Percentiles rank a stretch among this genome's conserved stretches.
phyloP scores from a whole-genome alignment of 2,797 vertebrate genomes.

The Columba guinea region DNA sequence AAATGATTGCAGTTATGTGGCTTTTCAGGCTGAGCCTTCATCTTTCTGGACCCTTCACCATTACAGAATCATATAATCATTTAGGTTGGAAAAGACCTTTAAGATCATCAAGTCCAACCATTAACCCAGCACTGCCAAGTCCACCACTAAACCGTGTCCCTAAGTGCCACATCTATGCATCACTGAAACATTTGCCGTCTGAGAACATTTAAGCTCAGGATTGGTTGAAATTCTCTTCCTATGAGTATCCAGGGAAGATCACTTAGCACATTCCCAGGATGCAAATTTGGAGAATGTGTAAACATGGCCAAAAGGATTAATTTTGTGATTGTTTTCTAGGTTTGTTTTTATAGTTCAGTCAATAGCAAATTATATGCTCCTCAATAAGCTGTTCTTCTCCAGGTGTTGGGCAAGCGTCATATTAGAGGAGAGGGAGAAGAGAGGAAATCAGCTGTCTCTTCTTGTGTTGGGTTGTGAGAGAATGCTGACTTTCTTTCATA shows the following conservation, averaged over 20 bases:
- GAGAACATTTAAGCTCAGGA: neutral
- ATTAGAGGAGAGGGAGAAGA: neutral
- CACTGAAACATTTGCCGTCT: neutral
- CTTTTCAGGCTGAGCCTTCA: neutral
- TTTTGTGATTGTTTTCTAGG: neutral
- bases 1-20: neutral
- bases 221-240: neutral
- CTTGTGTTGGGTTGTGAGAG: neutral
- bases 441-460: neutral
- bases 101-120: too few relatives aligned
- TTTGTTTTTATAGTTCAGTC: neutral
- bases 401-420: rapidly evolving
- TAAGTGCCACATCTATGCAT: neutral
- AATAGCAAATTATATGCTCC: neutral
- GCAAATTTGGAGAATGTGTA: neutral
- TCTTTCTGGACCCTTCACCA: neutral
- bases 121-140: too few relatives aligned
- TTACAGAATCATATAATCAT: neutral
- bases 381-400: neutral
- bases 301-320: neutral
- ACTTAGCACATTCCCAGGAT: neutral
- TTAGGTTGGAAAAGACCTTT: too few relatives aligned
- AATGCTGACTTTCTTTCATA: neutral
- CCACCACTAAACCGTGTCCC: too few relatives aligned
- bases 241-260: neutral